Base-by-base conservation (phyloP, 2,888 invertebrate species). In the Alsophila aescularia region DNA sequence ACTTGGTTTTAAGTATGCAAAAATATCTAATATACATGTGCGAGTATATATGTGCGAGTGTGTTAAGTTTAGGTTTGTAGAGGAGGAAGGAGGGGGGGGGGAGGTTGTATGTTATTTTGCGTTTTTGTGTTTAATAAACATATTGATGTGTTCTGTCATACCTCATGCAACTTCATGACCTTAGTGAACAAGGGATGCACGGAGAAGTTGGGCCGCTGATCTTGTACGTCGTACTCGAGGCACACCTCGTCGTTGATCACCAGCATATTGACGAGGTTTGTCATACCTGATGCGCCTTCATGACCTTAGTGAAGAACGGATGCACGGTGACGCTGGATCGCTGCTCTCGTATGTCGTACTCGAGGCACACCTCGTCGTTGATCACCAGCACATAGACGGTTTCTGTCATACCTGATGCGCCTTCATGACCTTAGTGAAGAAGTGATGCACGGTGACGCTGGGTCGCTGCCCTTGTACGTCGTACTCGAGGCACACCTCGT, bases 151-250 rank as follows among this genome's bases (percentile, higher is more conserved):
- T n/a, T n/a, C n/a, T n/a, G 49, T n/a, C 62, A 54, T 53, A 91
- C 92, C 92, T 97, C 97, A 90, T 97, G 97, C 5, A 94, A 94
- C 78, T 98, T 98, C 75, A 98, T 92, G 66, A 95, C 94, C 58
- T 93, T 93, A 0, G 95, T 94, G 62, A 98, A 92, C 62, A 93
- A 93, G 0, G 92, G 88, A 80, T 96, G 93, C 1, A 97, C 95
- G 66, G 93, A 92, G 18, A 97, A 93, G 32, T 95, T 78, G 0
- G 95, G 93, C 58, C 94, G 89, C 69, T 95, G 93, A 0, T 93
- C 93, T n/a, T n/a, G n/a, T n/a, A n/a, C n/a, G n/a, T n/a, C n/a
- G n/a, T n/a, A n/a, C n/a, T n/a, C n/a, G n/a, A n/a, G n/a, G n/a
- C n/a, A n/a, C n/a, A n/a, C n/a, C n/a, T n/a, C n/a, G n/a, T n/a